These are phyloP conservation scores for Grammomys surdaster DNA, from an alignment of 2,113 vertebrate genomes.

Conservation along the genomic window DNA sequence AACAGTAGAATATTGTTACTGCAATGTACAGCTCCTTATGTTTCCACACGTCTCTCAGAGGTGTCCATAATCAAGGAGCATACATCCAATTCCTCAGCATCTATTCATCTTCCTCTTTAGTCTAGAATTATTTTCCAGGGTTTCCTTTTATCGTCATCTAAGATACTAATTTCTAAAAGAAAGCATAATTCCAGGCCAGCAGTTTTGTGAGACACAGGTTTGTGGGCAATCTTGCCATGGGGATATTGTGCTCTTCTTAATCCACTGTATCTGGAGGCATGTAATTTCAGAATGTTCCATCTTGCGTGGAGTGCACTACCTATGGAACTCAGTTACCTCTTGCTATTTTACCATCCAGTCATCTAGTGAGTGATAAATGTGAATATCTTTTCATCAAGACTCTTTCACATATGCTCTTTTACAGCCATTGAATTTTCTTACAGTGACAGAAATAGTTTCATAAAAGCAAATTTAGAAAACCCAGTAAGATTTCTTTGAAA, in stretches of 20 bases:
- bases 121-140: neutral
- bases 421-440: slow-evolving; percentile 30
- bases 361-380: neutral
- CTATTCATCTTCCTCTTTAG: slow-evolving; percentile 13
- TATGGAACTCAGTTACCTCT: neutral
- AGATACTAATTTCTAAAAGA: neutral
- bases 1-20: neutral
- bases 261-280: neutral
- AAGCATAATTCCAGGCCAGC: neutral
- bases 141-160: slow-evolving; percentile 11
- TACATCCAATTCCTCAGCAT: neutral
- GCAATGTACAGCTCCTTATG: neutral
- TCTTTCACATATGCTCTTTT: slow-evolving; percentile 5
- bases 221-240: neutral
- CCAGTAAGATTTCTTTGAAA: slow-evolving; percentile 20
- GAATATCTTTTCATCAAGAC: neutral
- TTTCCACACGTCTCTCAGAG: neutral
- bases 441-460: slow-evolving; percentile 30
- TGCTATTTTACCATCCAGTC: slow-evolving; percentile 8
- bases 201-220: neutral
- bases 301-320: neutral
- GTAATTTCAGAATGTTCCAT: neutral
- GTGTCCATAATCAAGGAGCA: neutral
- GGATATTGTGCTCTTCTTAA: neutral
- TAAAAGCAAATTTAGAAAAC: slow-evolving; percentile 13